phyloP scores from a whole-genome alignment of 1,140 invertebrate species.

The Acromyrmex heyeri region DNA sequence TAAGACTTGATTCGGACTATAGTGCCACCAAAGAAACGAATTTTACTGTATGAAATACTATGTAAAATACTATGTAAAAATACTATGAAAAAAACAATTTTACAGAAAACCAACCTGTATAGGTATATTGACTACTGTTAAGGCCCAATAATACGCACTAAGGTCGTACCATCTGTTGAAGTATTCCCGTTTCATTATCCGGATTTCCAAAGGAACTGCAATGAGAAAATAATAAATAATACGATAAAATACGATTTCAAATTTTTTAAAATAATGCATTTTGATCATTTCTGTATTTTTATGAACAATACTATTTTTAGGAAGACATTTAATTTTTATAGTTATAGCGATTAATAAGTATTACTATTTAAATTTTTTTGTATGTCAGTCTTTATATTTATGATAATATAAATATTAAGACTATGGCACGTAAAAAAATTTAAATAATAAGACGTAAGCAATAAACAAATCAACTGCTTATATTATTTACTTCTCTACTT shows the following conservation, averaged over 20 bases:
- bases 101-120: conserved; percentile 87
- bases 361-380: too few species aligned
- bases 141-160: conserved; percentile 95
- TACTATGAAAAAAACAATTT: background rate
- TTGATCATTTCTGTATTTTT: background rate
- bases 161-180: conserved; percentile 98
- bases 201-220: conserved; percentile 95
- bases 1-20: background rate
- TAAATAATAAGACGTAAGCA: too few species aligned
- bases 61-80: too few species aligned
- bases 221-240: conserved; percentile 52
- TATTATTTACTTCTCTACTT: too few species aligned
- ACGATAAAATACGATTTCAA: background rate
- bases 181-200: conserved; percentile 95
- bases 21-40: background rate
- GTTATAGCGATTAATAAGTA: background rate
- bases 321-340: background rate
- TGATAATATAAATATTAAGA: background rate
- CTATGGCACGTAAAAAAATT: too few species aligned
- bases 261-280: background rate
- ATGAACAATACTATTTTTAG: background rate
- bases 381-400: too few species aligned
- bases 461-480: too few species aligned
- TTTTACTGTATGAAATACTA: background rate
- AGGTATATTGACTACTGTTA: conserved; percentile 92